Evolutionary conservation across 2,888 invertebrate species (phyloP), one percentile per base, ranked within the genome.

Genomic region (Eustalomyia histrio): DNA sequence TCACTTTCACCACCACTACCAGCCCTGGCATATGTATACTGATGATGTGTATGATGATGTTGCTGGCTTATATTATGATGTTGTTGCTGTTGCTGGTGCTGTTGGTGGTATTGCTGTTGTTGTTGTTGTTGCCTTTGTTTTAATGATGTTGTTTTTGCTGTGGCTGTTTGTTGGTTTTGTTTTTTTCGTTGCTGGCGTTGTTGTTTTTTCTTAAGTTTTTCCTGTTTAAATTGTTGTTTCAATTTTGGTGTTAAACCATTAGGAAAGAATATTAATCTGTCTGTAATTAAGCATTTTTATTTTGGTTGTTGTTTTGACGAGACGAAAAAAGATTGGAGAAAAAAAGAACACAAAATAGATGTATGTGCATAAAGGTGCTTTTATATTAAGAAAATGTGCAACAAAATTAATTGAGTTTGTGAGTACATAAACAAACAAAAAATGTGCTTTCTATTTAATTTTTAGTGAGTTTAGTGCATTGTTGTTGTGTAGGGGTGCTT

Each of bases 181-280:
- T 63, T 79, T 76, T 78, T 82, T 75, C 82, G 80, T 64, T 81
- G 83, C 61, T 75, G 82, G 33, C 81, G 83, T 16, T 79, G 83
- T 55, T 65, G 83, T 74, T 80, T 82, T 79, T 82, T 80, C 57
- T 69, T 80, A 29, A 72, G 78, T 73, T 78, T 83, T 63, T 76
- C 83, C 80, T 83, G 84, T 60, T 87, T 87, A 69, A 86, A 85
- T 79, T 87, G 88, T 82, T 86, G 87, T 80, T 86, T 89, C 75
- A 87, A 85, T 83, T 89, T 88, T 72, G 89, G 89, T 84, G 81
- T 83, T 76, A 88, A 86, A 61, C 88, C 88, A 82, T 87, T 88
- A 81, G 88, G 88, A 84, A 89, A 89, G 86, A 88, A 88, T 86
- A 88, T 89, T 84, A 88, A 84, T 88, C 88, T 88, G 86, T 88